phyloP scores from a whole-genome alignment of 2,797 vertebrate genomes.

The Syndactyla subalaris region DNA sequence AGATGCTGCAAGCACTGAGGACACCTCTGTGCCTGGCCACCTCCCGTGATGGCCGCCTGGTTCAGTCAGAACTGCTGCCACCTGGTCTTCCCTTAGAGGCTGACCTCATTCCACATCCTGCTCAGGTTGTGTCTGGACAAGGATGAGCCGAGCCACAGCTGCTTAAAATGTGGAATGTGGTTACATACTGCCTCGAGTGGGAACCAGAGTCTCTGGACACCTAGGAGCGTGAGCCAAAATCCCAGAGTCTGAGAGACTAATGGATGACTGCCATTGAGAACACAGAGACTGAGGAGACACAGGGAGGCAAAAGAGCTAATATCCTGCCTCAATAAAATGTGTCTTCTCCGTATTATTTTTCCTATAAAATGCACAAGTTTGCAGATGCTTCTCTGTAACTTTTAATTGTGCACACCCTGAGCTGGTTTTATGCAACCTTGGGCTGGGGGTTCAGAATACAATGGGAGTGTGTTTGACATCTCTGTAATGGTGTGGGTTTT shows the following conservation, averaged over 20 bases:
- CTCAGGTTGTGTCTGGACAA: neutral
- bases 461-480: neutral
- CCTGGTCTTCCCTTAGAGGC: neutral
- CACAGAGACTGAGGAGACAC: neutral
- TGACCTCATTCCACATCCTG: neutral
- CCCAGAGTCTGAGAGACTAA: neutral
- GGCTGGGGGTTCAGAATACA: neutral
- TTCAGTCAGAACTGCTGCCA: neutral
- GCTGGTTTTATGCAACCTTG: neutral
- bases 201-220: neutral
- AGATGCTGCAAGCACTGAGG: neutral
- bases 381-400: neutral
- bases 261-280: neutral
- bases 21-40: neutral
- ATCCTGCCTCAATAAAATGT: neutral
- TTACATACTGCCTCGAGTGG: neutral
- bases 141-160: neutral
- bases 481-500: conserved; percentile 9
- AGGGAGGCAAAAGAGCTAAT: neutral
- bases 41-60: neutral
- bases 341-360: neutral
- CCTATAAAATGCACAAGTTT: neutral
- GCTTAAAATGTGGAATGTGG: neutral
- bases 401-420: neutral
- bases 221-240: neutral